Conservation (phyloP, 1,140 invertebrate species). For the Ladona fulva region DNA sequence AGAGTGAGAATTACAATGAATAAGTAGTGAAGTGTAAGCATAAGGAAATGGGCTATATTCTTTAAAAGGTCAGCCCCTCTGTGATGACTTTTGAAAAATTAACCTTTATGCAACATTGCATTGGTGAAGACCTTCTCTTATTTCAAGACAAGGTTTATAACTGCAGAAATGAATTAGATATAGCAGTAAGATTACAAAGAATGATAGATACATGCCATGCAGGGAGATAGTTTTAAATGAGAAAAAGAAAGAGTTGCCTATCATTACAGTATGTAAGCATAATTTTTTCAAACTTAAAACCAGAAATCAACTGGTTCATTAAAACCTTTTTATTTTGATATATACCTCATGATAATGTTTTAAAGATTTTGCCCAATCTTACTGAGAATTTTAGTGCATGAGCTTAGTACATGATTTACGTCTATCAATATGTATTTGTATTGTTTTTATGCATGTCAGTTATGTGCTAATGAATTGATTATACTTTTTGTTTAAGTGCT, state of each 20-base stretch:
- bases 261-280: background rate
- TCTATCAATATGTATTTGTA: too few species aligned
- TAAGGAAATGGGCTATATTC: slow-evolving; percentile 5
- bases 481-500: too few species aligned
- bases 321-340: background rate
- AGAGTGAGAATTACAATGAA: background rate
- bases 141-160: background rate
- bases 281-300: background rate
- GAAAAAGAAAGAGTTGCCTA: background rate
- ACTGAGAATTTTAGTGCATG: too few species aligned
- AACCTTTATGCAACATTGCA: background rate
- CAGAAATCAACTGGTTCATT: too few species aligned
- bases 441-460: too few species aligned
- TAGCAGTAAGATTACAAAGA: background rate
- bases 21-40: background rate
- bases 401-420: too few species aligned
- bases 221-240: background rate
- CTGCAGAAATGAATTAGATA: background rate
- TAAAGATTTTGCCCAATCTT: background rate
- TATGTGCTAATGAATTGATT: too few species aligned
- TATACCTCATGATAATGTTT: background rate
- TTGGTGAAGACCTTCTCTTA: background rate
- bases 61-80: background rate
- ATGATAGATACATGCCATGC: background rate
- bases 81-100: slow-evolving; percentile 2